Conservation (phyloP, 2,113 vertebrate species). For the Chaetodon trifascialis region DNA sequence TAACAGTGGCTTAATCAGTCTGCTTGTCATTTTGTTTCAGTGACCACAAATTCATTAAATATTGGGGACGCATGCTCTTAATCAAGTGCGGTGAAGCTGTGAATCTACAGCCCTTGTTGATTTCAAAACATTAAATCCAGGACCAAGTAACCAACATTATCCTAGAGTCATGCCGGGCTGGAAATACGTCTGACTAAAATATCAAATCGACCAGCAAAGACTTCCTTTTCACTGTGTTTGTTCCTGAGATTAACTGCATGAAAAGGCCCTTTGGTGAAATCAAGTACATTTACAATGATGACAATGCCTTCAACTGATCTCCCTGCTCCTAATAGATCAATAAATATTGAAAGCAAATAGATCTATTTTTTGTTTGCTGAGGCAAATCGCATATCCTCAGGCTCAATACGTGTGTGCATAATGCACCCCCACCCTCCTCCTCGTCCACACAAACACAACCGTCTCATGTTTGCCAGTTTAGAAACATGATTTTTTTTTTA, state of each 20-base stretch:
- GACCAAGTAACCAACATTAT: not conserved
- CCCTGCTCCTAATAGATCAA: not conserved
- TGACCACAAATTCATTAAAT: conserved; percentile 1
- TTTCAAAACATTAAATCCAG: conserved; percentile 14
- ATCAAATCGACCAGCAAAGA: not conserved
- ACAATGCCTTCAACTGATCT: not conserved
- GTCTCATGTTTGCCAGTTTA: conserved; percentile 10
- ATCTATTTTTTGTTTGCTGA: not conserved
- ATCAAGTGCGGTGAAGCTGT: conserved; percentile 6
- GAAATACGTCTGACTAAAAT: not conserved
- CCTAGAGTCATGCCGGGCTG: not conserved
- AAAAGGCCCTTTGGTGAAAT: not conserved
- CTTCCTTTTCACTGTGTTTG: too few relatives aligned
- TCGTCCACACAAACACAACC: not conserved
- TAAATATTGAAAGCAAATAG: not conserved
- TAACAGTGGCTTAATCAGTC: not conserved
- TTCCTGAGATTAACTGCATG: too few relatives aligned
- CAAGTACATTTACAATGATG: not conserved
- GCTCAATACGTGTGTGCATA: not conserved
- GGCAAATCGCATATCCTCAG: conserved; percentile 18
- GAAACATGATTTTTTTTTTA: conserved; percentile 22
- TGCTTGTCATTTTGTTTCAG: not conserved
- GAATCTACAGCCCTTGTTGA: not conserved
- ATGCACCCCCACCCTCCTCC: not conserved
- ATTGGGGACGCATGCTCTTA: not conserved